phyloP scores from a whole-genome alignment of 2,888 invertebrate species.

The Ecliptopera silaceata region DNA sequence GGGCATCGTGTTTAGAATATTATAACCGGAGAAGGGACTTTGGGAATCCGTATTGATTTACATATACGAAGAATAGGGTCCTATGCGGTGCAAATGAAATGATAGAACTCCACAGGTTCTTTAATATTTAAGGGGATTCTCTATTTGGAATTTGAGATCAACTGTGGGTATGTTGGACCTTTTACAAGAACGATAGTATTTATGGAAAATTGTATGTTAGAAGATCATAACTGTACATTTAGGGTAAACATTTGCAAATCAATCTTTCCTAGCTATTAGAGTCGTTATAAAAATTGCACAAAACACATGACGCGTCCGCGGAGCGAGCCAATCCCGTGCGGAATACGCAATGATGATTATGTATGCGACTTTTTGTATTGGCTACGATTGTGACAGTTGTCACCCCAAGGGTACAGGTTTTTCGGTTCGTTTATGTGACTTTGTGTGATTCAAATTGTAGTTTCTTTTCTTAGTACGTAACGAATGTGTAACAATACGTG shows the following conservation, averaged over 20 bases:
- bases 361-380: slow-evolving; percentile 52
- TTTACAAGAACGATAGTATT: background rate
- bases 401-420: slow-evolving; percentile 64
- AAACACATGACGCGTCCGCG: slow-evolving; percentile 10
- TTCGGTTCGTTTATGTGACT: slow-evolving; percentile 76
- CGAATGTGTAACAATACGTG: slow-evolving; percentile 78
- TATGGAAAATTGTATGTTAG: too few relatives aligned
- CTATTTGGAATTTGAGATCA: background rate
- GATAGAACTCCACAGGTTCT: slow-evolving; percentile 23
- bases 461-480: slow-evolving; percentile 65
- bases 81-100: slow-evolving; percentile 46
- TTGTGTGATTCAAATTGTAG: slow-evolving; percentile 75
- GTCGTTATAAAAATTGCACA: slow-evolving; percentile 24
- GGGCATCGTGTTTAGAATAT: slow-evolving; percentile 80
- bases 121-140: slow-evolving; percentile 10
- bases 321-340: slow-evolving; percentile 25
- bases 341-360: slow-evolving; percentile 47
- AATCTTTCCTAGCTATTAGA: too few relatives aligned
- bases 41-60: slow-evolving; percentile 75
- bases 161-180: background rate
- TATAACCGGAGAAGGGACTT: slow-evolving; percentile 65
- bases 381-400: slow-evolving; percentile 58
- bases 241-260: background rate
- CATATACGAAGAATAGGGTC: slow-evolving; percentile 57
- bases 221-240: too few relatives aligned